Base-by-base conservation (phyloP, 2,113 vertebrate species). In the Eurypyga helias region DNA sequence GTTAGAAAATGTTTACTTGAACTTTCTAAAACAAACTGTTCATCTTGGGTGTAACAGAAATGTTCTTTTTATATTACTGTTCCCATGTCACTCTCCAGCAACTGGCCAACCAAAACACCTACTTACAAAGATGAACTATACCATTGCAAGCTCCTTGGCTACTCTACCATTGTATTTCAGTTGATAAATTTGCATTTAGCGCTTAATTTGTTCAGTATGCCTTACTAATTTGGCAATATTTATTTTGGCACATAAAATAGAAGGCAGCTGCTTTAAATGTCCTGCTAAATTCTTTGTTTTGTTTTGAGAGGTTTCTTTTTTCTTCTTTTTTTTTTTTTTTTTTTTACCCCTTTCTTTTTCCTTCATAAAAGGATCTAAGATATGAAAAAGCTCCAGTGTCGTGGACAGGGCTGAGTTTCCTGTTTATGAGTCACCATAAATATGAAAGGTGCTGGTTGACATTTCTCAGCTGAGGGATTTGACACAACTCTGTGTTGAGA, bases 401-500 rank as follows among this genome's bases (percentile, higher is more conserved):
- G 91, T 94, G 96, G 97, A 98, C 97, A 97, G 97, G 94, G 94
- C 96, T 91, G 91, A 95, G 96, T 96, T 99, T 99, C 98, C 98
- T 98, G 98, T 98, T 99, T 98, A 98, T 98, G 98, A 98, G 97
- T 98, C 98, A 98, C 98, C 97, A 98, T 98, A 98, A 98, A 98
- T 98, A 98, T 96, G 97, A 97, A 98, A 98, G 98, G 98, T 98
- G 98, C 98, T 98, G 97, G 98, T 98, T 98, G 98, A 98, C 98
- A 98, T 98, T 98, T 98, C 97, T 98, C 98, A 98, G 98, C 98
- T 97, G 98, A 98, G 93, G 97, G 97, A 98, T 97, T 98, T 57
- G 60, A 96, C 94, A 96, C 93, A 97, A 97, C 95, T 93, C 91
- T 98, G 96, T 93, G 97, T 95, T 91, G 97, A 96, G 96, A 98